Evolutionary conservation across 2,888 invertebrate genomes (phyloP), one percentile per base, ranked within the genome.

Genomic region (Himalopsyche japonica): DNA sequence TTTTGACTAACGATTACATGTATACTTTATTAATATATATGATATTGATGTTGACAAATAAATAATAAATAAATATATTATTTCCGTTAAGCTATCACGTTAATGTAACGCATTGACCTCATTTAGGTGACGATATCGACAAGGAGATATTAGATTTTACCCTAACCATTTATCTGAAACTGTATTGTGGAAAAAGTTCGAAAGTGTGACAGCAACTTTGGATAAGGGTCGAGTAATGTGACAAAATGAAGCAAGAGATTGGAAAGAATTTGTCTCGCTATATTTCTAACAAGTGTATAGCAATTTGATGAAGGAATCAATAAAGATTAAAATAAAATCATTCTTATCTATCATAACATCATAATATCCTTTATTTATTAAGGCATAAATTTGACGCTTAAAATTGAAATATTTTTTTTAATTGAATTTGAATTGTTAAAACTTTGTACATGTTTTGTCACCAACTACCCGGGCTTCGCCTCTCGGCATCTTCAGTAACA

Each of bases 181-280:
- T 57, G 57, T 57, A 57, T 57, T 57, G 57, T 57, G 20, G 57
- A 12, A 15, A 57, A 57, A 57, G 57, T 57, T 57, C 1, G 57
- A 57, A 15, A 57, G 20, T 34, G 57, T 76, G 82, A 79, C 79
- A 76, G 64, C 49, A 82, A 82, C 79, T 34, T 64, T 77, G 82
- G 82, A 82, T 82, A 79, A 79, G 79, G 79, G 82, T 82, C 82
- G 64, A 82, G 79, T 49, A 5, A 79, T 82, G 79, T 77, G 78
- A 82, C 82, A 82, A 79, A 82, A 82, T 79, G 76, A 78, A 64
- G 82, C 79, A 24, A 64, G 79, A 82, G 64, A 82, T 82, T 79
- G 79, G 43, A 48, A 81, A 76, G 47, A 81, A 81, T 81, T 81
- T 37, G 70, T 57, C 76, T 37, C 24, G 57, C 20, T 57, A 24